Evolutionary conservation across 2,888 invertebrate genomes (phyloP).

Genomic region (Calameuta idolon): DNA sequence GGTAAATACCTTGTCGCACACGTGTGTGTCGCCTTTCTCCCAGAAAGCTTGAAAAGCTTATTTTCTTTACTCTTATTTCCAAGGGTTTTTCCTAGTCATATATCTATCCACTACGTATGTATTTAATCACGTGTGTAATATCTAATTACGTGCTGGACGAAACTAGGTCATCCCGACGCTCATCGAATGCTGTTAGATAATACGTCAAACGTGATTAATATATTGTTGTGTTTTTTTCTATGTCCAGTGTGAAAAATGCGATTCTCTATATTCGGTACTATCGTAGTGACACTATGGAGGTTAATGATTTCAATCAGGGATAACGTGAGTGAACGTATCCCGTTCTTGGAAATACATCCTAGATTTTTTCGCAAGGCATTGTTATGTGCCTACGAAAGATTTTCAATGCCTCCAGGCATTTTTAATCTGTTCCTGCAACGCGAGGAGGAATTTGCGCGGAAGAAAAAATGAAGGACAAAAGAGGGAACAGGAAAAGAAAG

Average conservation of each 20-base stretch:
- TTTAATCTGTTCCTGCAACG: neutral
- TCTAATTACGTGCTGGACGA: neutral
- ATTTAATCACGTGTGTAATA: neutral
- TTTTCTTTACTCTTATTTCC: neutral
- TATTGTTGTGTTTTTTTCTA: neutral
- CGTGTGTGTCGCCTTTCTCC: neutral
- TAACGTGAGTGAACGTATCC: neutral
- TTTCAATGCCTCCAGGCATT: neutral
- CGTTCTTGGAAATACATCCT: neutral
- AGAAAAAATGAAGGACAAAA: neutral
- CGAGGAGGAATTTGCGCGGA: neutral
- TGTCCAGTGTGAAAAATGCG: too few relatives aligned
- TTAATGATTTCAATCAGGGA: neutral
- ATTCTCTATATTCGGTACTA: neutral
- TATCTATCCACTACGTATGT: neutral
- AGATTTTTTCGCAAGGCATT: neutral
- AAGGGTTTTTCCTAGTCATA: neutral
- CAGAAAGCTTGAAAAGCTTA: neutral
- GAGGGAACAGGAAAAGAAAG: neutral
- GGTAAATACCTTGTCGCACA: neutral
- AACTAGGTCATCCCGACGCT: neutral
- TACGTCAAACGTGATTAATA: neutral
- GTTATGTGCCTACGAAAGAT: neutral
- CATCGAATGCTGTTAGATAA: neutral
- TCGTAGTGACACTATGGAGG: neutral